Evolutionary conservation across 2,888 invertebrate genomes (phyloP), one percentile per base, ranked within the genome.

Genomic region (Agrilus cyanescens): DNA sequence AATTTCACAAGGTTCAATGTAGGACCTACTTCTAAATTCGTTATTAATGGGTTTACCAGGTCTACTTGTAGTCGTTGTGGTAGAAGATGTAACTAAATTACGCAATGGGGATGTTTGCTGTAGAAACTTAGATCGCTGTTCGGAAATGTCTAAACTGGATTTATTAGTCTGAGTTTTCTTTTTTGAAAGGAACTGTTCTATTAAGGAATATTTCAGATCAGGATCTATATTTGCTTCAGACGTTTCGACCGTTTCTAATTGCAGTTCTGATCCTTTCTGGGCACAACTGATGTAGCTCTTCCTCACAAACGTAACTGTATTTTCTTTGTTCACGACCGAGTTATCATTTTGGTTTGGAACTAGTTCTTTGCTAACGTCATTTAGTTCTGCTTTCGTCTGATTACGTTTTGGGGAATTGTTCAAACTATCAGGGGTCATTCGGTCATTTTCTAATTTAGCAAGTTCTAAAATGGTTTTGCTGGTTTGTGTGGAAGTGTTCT

Each of bases 401-500:
- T 43, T 45, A 37, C 46, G 8, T 2, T 10, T 44, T 4, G 62
- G 62, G 20, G 57, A 58, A 6, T 39, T 35, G 3, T 46, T 46
- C 48, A 63, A 52, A 54, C 63, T 63, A 46, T 65, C 63, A 2
- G 63, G 61, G 12, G 59, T 55, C 40, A 63, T 55, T 36, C 53
- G 43, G 7, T 48, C 55, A 10, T 40, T 48, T 37, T 57, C 59
- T 31, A 54, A 35, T 41, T 68, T 63, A 5, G 70, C 71, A 40
- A 75, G 53, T 51, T 74, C 66, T 32, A 76, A 58, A 36, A 75
- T 70, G 2, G 76, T 76, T 63, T 72, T 74, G 50, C 75, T 75
- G 0, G 76, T 76, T 60, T 76, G 76, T 7, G 76, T 75, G 46
- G 61, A 69, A 14, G 45, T 46, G 35, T 51, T 48, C 13, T 16